phyloP scores from a whole-genome alignment of 2,113 vertebrate genomes.

The Ramphastos sulfuratus region DNA sequence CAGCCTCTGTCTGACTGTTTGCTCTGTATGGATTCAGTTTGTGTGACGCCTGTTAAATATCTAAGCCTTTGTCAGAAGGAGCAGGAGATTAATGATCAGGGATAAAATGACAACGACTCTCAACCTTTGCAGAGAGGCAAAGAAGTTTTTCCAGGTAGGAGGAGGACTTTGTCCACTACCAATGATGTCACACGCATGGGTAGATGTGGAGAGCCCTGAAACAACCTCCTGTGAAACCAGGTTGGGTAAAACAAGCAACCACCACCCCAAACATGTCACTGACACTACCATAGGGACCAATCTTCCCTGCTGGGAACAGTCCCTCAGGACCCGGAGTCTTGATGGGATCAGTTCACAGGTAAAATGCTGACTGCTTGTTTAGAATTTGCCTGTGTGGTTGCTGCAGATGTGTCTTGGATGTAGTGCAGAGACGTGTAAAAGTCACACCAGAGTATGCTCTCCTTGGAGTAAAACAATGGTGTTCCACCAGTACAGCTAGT shows the following conservation, averaged over 20 bases:
- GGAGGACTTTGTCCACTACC: not conserved
- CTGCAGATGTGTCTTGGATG: not conserved
- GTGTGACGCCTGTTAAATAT: slow-evolving; percentile 29
- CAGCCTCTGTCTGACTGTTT: slow-evolving; percentile 54
- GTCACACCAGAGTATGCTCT: not conserved
- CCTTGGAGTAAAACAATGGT: not conserved
- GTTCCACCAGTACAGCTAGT: not conserved
- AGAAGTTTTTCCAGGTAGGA: slow-evolving; percentile 49
- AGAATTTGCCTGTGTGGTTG: not conserved
- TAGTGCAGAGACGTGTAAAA: not conserved
- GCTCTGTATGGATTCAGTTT: slow-evolving; percentile 31
- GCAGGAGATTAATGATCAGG: slow-evolving; percentile 36
- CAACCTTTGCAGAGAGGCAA: slow-evolving; percentile 32
- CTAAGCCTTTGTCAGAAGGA: slow-evolving; percentile 38
- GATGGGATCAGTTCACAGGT: not conserved
- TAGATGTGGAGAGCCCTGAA: not conserved
- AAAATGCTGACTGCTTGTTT: not conserved
- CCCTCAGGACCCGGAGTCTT: not conserved
- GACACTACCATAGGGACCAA: not conserved
- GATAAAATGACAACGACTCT: slow-evolving; percentile 8
- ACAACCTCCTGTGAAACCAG: not conserved
- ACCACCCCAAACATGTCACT: not conserved
- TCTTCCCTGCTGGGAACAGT: not conserved
- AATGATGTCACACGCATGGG: not conserved
- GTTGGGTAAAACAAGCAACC: not conserved